phyloP scores from a whole-genome alignment of 2,113 vertebrate genomes.

The Prochilodus magdalenae region DNA sequence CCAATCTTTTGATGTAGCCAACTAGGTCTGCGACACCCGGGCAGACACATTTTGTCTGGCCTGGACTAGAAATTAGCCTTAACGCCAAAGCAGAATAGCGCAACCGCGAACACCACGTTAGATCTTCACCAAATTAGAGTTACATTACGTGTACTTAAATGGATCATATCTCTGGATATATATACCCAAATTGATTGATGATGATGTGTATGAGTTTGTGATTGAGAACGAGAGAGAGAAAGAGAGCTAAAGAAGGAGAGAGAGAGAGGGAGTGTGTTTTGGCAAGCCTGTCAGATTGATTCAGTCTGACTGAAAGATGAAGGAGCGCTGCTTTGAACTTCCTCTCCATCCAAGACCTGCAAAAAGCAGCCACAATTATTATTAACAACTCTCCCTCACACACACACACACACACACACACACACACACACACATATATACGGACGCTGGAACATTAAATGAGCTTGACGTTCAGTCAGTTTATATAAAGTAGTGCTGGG shows the following conservation, averaged over 20 bases:
- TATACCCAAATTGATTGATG: neutral
- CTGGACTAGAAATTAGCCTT: too few relatives aligned
- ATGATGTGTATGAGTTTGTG: slow-evolving; percentile 36
- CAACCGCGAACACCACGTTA: too few relatives aligned
- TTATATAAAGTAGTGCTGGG: slow-evolving; percentile 11
- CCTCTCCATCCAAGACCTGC: slow-evolving; percentile 34
- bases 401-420: neutral
- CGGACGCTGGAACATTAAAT: slow-evolving; percentile 27
- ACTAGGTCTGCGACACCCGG: too few relatives aligned
- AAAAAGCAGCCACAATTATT: slow-evolving; percentile 41
- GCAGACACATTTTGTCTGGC: too few relatives aligned
- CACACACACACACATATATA: neutral
- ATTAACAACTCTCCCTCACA: slow-evolving; percentile 16
- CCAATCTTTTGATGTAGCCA: too few relatives aligned
- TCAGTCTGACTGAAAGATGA: slow-evolving; percentile 41
- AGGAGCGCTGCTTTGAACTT: slow-evolving; percentile 50
- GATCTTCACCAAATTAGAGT: too few relatives aligned
- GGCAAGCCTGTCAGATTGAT: slow-evolving; percentile 50
- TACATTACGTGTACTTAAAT: too few relatives aligned
- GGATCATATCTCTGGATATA: neutral
- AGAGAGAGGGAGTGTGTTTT: slow-evolving; percentile 27
- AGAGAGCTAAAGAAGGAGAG: neutral
- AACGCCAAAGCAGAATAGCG: too few relatives aligned
- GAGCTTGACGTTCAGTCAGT: slow-evolving; percentile 26
- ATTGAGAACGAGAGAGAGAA: slow-evolving; percentile 1